Evolutionary conservation across 2,888 invertebrate genomes (phyloP), one percentile per base, ranked within the genome.

Genomic region (Incurvaria masculella): DNA sequence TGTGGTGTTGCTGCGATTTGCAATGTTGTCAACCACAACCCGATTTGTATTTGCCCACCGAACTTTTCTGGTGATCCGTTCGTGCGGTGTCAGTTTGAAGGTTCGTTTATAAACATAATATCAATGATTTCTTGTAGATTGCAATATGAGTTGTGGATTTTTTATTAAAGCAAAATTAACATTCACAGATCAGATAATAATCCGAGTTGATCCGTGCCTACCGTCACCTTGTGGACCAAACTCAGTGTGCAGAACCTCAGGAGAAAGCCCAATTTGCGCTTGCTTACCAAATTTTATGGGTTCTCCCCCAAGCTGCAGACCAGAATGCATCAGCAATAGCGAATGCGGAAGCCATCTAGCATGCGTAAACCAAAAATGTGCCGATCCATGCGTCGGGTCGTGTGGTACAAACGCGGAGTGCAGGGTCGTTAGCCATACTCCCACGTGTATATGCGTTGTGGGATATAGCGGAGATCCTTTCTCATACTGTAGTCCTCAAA

Each of bases 191-290:
- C 68, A 66, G 52, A 55, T 59, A 54, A 68, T 72, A 55, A 52
- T 57, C 26, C 57, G 59, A n/a, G 59, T 65, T 23, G 72, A 85
- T 63, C 83, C 82, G 42, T 87, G 86, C 62, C 80, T 81, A 53
- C 89, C 90, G 44, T 86, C 88, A 33, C 91, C 91, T 2, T 92
- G 92, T 62, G 92, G 91, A 21, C 83, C 89, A 1, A 84, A 88
- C 62, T 81, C 90, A 1, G 80, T 87, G 57, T 91, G 91, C 60
- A 83, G 81, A 66, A 73, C 84, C 46, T 74, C 80, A 33, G 85
- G 85, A 20, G 84, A 85, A 51, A 81, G 81, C 44, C 88, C 89
- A 2, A 82, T 89, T 2, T 92, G 92, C 61, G 87, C 88, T 21
- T 92, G 92, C 60, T 66, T 85, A 46, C 76, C 83, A 44, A 81